Percentiles rank a stretch among this genome's conserved stretches.
Conservation (phyloP, 2,888 invertebrate genomes). For the Druceiella hillmani region DNA sequence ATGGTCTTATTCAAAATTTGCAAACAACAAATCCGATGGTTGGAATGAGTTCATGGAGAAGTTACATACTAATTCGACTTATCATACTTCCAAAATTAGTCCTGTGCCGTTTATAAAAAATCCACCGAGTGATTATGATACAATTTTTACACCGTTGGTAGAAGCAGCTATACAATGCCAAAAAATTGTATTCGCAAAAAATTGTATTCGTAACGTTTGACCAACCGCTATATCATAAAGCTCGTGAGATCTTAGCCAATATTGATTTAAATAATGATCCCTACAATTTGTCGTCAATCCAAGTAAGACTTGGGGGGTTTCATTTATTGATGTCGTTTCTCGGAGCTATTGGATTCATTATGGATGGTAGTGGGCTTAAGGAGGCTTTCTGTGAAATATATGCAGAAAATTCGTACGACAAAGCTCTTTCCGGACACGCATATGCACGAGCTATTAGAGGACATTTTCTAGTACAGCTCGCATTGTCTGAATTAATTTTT, state of each 20-base stretch:
- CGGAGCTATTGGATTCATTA: slow-evolving; percentile 27
- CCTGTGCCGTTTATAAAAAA: slow-evolving; percentile 27
- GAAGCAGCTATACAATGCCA: slow-evolving; percentile 23
- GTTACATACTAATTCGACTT: slow-evolving; percentile 20
- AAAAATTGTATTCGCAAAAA: slow-evolving; percentile 20
- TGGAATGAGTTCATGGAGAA: slow-evolving; percentile 23
- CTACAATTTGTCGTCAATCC: slow-evolving; percentile 15
- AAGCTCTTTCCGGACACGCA: slow-evolving; percentile 28
- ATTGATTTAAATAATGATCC: slow-evolving; percentile 22
- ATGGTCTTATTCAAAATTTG: slow-evolving; percentile 25
- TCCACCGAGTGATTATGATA: slow-evolving; percentile 26
- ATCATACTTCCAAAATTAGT: slow-evolving; percentile 24
- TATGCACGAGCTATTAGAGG: slow-evolving; percentile 26
- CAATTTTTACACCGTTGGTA: slow-evolving; percentile 26
- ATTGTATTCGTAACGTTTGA: slow-evolving; percentile 26
- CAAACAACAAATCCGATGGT: slow-evolving; percentile 23
- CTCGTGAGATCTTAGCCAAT: slow-evolving; percentile 25
- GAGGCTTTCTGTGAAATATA: slow-evolving; percentile 15
- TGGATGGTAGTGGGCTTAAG: slow-evolving; percentile 26
- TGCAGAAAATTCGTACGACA: slow-evolving; percentile 24
- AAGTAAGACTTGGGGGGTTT: slow-evolving; percentile 29
- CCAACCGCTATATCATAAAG: slow-evolving; percentile 27
- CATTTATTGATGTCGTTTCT: slow-evolving; percentile 30
- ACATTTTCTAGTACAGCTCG: slow-evolving; percentile 23
- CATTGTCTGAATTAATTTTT: slow-evolving; percentile 24